Base-by-base conservation (phyloP, 2,888 invertebrate species). In the Melieria crassipennis region DNA sequence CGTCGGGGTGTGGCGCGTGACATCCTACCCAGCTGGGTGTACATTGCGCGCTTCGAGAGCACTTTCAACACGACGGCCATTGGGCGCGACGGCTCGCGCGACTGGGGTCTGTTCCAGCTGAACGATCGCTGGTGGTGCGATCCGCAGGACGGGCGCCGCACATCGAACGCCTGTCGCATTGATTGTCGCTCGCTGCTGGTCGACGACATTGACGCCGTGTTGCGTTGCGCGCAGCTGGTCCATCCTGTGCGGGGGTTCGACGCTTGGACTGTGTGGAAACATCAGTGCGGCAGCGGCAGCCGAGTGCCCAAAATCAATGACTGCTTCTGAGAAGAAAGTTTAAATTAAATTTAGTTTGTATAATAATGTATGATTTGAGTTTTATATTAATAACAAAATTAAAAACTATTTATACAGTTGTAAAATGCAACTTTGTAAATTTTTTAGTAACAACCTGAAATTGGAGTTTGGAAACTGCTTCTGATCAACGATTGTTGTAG, bases 71-170 rank as follows among this genome's bases (percentile, higher is more conserved):
- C 88, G 0, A 73, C 84, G 43, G 85, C 81, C 0, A 79, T 84
- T 42, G 87, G 88, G 0, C 82, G 77, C 3, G 86, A 89, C 75
- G 88, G 88, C 0, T 81, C 80, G 16, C 76, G 74, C 60, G 84
- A 85, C 71, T 84, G 75, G 73, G 80, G 80, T 50, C 65, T 80
- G 1, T 79, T 79, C 45, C 80, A 80, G 71, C 75, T 82, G 7
- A 81, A 81, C 70, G 77, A 80, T 70, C 72, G 73, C 43, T 82
- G 75, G 47, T 81, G 82, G 81, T 81, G 82, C 62, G 56, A 73
- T 65, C 72, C 74, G 0, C n/a, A 45, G 5, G 67, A 71, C 55
- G 71, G 69, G 0, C 65, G 75, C 2, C 42, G 16, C 4, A 72
- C 73, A 6, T 58, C 69, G 0, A 79, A 79, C 30, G 76, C 65